Conservation (phyloP, 2,888 invertebrate genomes). For the Drosophila flavopinicola region DNA sequence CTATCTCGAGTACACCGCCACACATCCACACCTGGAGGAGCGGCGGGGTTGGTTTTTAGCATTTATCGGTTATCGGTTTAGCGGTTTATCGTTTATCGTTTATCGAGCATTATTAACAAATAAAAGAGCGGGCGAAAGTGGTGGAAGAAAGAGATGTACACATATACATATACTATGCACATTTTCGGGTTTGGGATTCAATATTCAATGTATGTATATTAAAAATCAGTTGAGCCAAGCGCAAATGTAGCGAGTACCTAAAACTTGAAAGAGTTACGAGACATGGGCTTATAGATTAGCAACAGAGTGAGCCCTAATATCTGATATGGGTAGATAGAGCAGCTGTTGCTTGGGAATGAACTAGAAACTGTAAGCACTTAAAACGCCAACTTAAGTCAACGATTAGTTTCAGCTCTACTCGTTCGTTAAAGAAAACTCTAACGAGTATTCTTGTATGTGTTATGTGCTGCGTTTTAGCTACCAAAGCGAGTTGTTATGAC, state of each 20-base stretch:
- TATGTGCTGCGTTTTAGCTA: no score
- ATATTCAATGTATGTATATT: conserved; percentile 2
- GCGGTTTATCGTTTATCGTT: conserved; percentile 1
- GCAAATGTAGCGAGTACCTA: conserved; percentile 44
- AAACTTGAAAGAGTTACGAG: not conserved
- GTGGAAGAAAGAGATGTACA: conserved; percentile 58
- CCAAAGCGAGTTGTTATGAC: no score
- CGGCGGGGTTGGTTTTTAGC: conserved; percentile 52
- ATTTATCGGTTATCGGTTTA: conserved; percentile 8
- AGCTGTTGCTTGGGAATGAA: no score
- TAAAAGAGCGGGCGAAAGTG: conserved; percentile 23
- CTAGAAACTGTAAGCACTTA: conserved; percentile 8
- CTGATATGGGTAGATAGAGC: not conserved
- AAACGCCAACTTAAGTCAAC: not conserved
- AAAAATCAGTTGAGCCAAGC: conserved; percentile 49
- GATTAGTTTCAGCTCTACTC: not conserved
- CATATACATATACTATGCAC: conserved; percentile 45
- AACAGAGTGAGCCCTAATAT: not conserved
- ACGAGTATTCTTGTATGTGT: no score
- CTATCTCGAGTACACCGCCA: conserved; percentile 96
- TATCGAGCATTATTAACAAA: no score
- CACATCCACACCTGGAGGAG: conserved; percentile 96
- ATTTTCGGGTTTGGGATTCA: conserved; percentile 1
- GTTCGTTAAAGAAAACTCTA: not conserved
- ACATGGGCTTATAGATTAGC: no score